phyloP scores from a whole-genome alignment of 2,113 vertebrate species.

The Himantopus leucocephalus region DNA sequence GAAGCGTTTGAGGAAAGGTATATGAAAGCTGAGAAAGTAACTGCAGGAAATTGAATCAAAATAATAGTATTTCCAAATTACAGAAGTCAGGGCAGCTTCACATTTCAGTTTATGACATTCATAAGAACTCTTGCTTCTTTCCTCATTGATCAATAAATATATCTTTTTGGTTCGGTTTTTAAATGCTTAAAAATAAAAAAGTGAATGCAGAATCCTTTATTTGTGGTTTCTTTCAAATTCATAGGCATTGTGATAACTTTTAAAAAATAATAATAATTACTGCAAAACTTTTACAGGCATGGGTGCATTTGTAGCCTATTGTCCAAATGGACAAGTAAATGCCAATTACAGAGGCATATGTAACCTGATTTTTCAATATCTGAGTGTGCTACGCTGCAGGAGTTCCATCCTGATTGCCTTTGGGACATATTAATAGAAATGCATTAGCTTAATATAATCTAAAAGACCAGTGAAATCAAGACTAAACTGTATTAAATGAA shows the following conservation, averaged over 20 bases:
- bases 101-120: neutral
- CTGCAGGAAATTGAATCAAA: neutral
- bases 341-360: accelerated
- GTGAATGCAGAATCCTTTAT: neutral
- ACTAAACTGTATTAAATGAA: neutral
- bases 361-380: neutral
- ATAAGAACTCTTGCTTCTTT: neutral
- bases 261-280: neutral
- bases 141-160: neutral
- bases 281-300: neutral
- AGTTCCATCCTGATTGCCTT: neutral
- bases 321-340: neutral
- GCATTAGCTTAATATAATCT: neutral
- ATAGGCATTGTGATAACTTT: neutral
- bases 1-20: accelerated
- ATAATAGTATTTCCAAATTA: neutral
- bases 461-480: neutral
- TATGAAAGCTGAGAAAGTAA: neutral
- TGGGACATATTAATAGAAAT: neutral
- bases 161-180: neutral
- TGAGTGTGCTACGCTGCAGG: neutral
- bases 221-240: neutral
- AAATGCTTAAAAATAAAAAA: neutral
- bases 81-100: neutral
- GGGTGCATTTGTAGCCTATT: neutral